Percentiles rank a stretch among this genome's conserved stretches.
Conservation (phyloP, 2,888 invertebrate species). For the Nycteola revayana region DNA sequence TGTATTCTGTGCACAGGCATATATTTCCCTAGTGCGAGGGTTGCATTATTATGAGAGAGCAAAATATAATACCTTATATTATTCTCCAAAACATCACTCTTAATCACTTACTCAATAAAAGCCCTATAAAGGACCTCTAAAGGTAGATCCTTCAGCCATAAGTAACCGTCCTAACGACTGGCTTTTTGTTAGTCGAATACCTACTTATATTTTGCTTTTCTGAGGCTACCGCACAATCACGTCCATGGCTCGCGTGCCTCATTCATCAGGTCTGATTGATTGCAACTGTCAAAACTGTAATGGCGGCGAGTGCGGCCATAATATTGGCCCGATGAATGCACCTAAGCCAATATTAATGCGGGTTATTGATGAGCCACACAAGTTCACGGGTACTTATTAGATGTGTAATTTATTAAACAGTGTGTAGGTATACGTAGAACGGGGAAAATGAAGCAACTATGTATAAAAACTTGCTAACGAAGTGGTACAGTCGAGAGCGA, state of each 20-base stretch:
- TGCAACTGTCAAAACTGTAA: constrained; percentile 78
- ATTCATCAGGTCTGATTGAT: constrained; percentile 79
- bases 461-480: constrained; percentile 42
- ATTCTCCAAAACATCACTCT: too few relatives aligned
- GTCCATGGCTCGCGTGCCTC: constrained; percentile 55
- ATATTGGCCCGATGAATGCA: constrained; percentile 66
- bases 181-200: too few relatives aligned
- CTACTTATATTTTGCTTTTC: too few relatives aligned
- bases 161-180: too few relatives aligned
- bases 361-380: constrained; percentile 69
- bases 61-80: too few relatives aligned
- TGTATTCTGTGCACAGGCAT: too few relatives aligned
- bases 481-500: constrained; percentile 25
- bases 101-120: too few relatives aligned
- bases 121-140: too few relatives aligned
- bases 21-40: too few relatives aligned
- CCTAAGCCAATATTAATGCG: constrained; percentile 72
- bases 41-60: too few relatives aligned
- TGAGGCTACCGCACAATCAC: constrained; percentile 53
- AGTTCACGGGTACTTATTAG: constrained; percentile 76
- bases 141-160: too few relatives aligned
- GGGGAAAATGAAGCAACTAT: constrained; percentile 50
- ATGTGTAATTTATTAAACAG: constrained; percentile 65
- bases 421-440: constrained; percentile 48
- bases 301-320: constrained; percentile 74